These are phyloP conservation scores for Hydrocynus forskahlii DNA, from an alignment of 2,797 vertebrate species.

Conservation along the genomic window DNA sequence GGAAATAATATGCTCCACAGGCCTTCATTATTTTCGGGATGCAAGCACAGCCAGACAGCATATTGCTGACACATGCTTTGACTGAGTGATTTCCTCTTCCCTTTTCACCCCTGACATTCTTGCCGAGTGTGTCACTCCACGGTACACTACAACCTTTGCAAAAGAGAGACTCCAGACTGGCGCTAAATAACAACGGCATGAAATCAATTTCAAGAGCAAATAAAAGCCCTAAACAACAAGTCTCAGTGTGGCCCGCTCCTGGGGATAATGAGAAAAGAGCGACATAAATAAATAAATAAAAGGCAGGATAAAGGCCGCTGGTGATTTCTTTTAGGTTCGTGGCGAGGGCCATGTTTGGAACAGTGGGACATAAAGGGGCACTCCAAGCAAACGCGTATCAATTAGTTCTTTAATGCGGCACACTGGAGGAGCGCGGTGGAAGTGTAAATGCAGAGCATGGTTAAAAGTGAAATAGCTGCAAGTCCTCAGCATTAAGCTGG, in stretches of 20 bases:
- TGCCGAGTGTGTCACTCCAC: background rate
- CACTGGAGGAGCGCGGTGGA: background rate
- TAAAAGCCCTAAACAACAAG: conserved; percentile 40
- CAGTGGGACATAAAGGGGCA: background rate
- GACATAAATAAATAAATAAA: conserved; percentile 9
- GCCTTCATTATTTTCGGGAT: conserved; percentile 14
- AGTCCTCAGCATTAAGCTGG: conserved; percentile 3
- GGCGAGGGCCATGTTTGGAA: background rate
- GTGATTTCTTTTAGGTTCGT: conserved; percentile 5
- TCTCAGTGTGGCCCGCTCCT: conserved; percentile 26
- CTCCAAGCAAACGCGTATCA: conserved; percentile 14
- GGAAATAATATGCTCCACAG: background rate
- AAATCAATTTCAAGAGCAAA: conserved; percentile 70
- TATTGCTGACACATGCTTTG: conserved; percentile 3
- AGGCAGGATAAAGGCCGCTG: background rate
- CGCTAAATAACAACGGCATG: conserved; percentile 68
- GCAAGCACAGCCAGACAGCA: background rate
- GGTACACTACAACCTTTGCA: background rate
- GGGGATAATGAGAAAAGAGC: conserved; percentile 57
- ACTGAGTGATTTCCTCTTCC: conserved; percentile 19
- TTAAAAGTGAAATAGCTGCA: conserved; percentile 20
- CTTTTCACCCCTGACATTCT: conserved; percentile 33
- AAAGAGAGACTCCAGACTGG: conserved; percentile 55
- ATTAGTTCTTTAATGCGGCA: background rate
- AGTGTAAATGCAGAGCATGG: background rate